Conservation (phyloP, 2,113 vertebrate species). For the Erythrolamprus reginae region DNA sequence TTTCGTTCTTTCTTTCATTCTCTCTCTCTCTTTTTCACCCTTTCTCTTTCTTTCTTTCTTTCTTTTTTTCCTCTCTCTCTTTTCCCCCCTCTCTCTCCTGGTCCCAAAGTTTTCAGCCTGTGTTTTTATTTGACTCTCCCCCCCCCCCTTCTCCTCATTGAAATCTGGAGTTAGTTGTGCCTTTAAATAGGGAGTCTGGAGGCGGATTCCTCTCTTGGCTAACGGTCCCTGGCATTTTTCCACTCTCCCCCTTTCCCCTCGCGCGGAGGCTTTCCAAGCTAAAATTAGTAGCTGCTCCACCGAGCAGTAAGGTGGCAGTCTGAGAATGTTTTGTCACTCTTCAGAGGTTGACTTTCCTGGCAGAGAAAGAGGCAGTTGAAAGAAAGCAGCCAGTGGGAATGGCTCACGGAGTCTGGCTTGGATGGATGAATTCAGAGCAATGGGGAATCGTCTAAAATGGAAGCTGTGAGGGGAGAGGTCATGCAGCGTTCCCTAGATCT, state of each 20-base stretch:
- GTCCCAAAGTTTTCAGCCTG: neutral
- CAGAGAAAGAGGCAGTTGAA: constrained; percentile 71
- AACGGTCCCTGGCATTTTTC: constrained; percentile 51
- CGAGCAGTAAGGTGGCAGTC: constrained; percentile 67
- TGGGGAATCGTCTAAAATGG: neutral
- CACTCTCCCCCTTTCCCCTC: neutral
- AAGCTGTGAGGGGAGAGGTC: neutral
- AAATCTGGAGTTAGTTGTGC: constrained; percentile 31
- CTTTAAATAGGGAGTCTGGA: constrained; percentile 34
- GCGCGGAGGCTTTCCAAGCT: constrained; percentile 46
- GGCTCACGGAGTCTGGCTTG: constrained; percentile 52
- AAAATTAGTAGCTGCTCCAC: constrained; percentile 70
- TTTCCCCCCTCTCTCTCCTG: no score
- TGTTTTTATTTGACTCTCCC: no score
- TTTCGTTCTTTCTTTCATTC: no score
- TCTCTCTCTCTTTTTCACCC: no score
- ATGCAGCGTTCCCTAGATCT: neutral
- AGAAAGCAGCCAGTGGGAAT: constrained; percentile 75
- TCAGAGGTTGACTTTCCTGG: constrained; percentile 72
- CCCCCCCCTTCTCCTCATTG: neutral
- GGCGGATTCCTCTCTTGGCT: constrained; percentile 53
- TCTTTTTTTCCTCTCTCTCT: no score
- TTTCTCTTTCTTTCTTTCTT: no score
- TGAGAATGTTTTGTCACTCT: constrained; percentile 72
- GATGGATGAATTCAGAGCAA: constrained; percentile 25